Evolutionary conservation across 2,888 invertebrate genomes (phyloP).

Genomic region (Callimorpha dominula): DNA sequence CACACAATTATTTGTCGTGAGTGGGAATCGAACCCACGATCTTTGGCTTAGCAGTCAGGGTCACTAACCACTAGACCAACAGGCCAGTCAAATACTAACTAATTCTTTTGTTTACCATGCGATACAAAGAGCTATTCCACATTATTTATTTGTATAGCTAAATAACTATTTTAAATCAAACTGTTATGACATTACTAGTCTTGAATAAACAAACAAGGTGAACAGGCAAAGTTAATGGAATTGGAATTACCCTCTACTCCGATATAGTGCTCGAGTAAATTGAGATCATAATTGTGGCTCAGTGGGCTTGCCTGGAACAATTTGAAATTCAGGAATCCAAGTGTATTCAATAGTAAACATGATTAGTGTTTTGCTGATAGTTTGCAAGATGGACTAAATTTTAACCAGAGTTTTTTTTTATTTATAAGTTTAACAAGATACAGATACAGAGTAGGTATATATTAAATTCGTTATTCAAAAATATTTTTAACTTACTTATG

Average conservation of each 20-base stretch:
- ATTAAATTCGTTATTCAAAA: neutral
- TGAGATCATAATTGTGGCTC: slow-evolving; percentile 3
- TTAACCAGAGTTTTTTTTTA: neutral
- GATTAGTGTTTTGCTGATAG: neutral
- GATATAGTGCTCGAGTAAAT: neutral
- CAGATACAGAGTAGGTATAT: too few species aligned
- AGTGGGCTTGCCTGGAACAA: slow-evolving; percentile 2
- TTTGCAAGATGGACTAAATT: neutral
- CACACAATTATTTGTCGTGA: too few species aligned
- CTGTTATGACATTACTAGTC: neutral
- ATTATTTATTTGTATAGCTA: too few species aligned
- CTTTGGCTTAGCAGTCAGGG: too few species aligned
- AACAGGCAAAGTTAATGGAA: neutral
- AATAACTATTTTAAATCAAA: neutral
- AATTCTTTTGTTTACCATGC: neutral
- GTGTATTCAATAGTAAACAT: neutral
- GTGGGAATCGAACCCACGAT: too few species aligned
- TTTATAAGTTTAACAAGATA: too few species aligned
- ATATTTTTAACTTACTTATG: neutral
- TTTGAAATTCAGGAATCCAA: slow-evolving; percentile 6
- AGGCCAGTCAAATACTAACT: too few species aligned
- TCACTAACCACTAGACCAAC: too few species aligned
- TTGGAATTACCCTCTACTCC: neutral
- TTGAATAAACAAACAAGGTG: neutral
- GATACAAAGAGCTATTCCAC: neutral